Evolutionary conservation across 2,888 invertebrate genomes (phyloP).

Genomic region (Melieria crassipennis): DNA sequence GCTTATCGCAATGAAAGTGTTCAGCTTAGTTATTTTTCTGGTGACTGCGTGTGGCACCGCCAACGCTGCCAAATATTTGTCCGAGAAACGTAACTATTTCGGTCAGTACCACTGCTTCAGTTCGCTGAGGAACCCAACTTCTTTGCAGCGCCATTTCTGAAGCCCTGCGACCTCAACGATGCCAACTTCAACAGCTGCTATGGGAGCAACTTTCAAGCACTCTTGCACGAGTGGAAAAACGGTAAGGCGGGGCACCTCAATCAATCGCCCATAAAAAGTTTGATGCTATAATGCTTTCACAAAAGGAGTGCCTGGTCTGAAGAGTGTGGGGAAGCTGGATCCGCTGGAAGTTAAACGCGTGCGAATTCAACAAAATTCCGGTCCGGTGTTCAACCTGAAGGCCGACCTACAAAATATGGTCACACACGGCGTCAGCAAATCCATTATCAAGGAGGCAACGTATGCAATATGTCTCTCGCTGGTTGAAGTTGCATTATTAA

Average conservation of each 20-base stretch:
- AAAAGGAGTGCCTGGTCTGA: constrained; percentile 48
- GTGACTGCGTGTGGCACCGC: neutral
- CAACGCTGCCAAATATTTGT: neutral
- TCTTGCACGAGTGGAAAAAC: constrained; percentile 21
- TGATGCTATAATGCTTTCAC: neutral
- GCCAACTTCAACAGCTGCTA: constrained; percentile 15
- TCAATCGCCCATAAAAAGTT: neutral
- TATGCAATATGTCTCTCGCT: too few species aligned
- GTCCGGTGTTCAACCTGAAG: constrained; percentile 67
- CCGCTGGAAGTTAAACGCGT: constrained; percentile 49
- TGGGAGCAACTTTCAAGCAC: constrained; percentile 21
- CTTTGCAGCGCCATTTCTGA: constrained; percentile 29
- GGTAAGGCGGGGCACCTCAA: constrained; percentile 8
- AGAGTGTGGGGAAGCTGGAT: constrained; percentile 45
- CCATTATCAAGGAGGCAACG: constrained; percentile 63
- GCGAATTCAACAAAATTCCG: constrained; percentile 42
- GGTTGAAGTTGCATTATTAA: too few species aligned
- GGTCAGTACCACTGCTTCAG: too few species aligned
- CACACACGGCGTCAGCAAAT: constrained; percentile 72
- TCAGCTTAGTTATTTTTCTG: neutral
- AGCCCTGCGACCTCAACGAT: constrained; percentile 17
- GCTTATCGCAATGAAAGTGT: neutral
- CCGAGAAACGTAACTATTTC: neutral
- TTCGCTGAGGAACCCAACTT: too few species aligned
- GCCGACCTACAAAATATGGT: constrained; percentile 73